Conservation (phyloP, 2,888 invertebrate species). For the Trachelus stipa region DNA sequence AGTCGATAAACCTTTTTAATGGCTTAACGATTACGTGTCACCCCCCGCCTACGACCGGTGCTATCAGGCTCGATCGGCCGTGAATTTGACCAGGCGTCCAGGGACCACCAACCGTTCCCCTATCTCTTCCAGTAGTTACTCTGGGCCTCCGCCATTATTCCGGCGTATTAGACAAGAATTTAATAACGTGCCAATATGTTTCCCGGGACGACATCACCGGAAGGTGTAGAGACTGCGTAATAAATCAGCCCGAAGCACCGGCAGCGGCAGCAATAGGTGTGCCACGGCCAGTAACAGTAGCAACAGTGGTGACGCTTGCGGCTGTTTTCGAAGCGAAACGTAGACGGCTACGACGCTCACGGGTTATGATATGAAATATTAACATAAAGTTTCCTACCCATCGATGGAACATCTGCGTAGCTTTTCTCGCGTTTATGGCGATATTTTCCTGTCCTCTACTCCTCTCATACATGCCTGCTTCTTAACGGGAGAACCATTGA, state of each 20-base stretch:
- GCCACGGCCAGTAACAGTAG: not conserved
- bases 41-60: not conserved
- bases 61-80: conserved; percentile 19
- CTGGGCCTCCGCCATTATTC: conserved; percentile 45
- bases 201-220: conserved; percentile 35
- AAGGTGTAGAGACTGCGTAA: conserved; percentile 29
- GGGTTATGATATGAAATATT: conserved; percentile 7
- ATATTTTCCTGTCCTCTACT: not conserved
- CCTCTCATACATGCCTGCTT: not conserved
- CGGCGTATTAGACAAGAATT: conserved; percentile 59
- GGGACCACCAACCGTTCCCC: conserved; percentile 5
- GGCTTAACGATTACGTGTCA: conserved; percentile 31
- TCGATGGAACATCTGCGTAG: conserved; percentile 3
- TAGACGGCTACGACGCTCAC: not conserved
- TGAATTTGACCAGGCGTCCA: conserved; percentile 9
- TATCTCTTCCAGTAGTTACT: conserved; percentile 27
- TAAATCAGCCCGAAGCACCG: conserved; percentile 39
- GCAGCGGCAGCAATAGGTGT: conserved; percentile 7
- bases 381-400: not conserved
- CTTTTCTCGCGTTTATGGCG: not conserved
- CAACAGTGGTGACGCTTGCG: not conserved
- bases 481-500: not conserved
- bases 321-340: not conserved
- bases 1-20: conserved; percentile 36
- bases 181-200: conserved; percentile 60